Percentiles rank a stretch among this genome's conserved stretches.
Evolutionary conservation across 2,113 vertebrate species (phyloP).

Genomic region (Proteles cristata): DNA sequence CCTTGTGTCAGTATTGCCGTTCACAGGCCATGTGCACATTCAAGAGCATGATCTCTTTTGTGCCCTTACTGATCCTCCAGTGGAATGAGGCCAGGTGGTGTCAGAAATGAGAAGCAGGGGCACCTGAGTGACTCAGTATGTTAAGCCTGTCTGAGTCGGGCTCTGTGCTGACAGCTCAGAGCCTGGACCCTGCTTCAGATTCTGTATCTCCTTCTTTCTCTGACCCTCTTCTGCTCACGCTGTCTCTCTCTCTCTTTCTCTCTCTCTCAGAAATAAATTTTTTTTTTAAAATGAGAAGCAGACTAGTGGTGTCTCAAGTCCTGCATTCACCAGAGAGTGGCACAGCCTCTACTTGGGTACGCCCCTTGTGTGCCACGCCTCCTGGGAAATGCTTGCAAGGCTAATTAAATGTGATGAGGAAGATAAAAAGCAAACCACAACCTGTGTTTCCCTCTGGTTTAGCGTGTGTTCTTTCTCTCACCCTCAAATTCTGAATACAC

Average conservation of each 20-base stretch:
- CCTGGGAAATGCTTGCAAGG: not conserved
- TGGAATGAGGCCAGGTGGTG: not conserved
- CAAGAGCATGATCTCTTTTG: not conserved
- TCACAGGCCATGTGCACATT: not conserved
- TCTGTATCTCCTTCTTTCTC: too few relatives aligned
- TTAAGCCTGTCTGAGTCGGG: too few relatives aligned
- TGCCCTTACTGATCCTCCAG: not conserved
- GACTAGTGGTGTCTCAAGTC: not conserved
- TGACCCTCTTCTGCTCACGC: too few relatives aligned
- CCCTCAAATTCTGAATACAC: slow-evolving; percentile 37
- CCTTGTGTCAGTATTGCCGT: too few relatives aligned
- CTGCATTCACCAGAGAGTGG: too few relatives aligned
- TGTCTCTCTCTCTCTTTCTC: too few relatives aligned
- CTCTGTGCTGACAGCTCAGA: too few relatives aligned
- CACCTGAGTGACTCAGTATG: too few relatives aligned
- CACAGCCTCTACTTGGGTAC: not conserved
- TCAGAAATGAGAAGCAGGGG: not conserved
- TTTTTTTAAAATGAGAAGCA: not conserved
- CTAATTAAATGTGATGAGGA: not conserved
- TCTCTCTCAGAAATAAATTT: too few relatives aligned
- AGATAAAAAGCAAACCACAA: not conserved
- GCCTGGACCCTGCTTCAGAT: too few relatives aligned
- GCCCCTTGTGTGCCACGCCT: accelerated
- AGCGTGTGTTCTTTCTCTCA: not conserved
- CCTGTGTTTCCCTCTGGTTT: not conserved